Conservation (phyloP, 2,888 invertebrate species). For the Agapetus fuscipes region DNA sequence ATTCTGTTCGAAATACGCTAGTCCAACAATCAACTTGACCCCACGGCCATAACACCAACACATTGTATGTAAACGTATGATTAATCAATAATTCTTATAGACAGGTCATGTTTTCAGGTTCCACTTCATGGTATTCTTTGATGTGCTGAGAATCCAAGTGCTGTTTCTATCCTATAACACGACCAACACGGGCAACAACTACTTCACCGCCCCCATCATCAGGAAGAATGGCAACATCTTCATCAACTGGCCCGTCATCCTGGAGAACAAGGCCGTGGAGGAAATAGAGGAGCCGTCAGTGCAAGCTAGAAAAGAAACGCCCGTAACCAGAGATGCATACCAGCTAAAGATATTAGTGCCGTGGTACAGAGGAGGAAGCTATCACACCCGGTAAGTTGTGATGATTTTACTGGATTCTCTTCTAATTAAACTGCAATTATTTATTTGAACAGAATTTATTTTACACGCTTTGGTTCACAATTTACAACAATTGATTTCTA, state of each 20-base stretch:
- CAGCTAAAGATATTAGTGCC: slow-evolving; percentile 72
- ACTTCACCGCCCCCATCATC: slow-evolving; percentile 39
- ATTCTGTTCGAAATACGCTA: too few species aligned
- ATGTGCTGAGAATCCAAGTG: slow-evolving; percentile 56
- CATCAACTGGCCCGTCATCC: slow-evolving; percentile 55
- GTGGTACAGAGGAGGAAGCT: slow-evolving; percentile 57
- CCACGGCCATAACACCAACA: too few species aligned
- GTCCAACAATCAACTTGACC: too few species aligned
- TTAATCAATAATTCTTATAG: too few species aligned
- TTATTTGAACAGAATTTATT: too few species aligned
- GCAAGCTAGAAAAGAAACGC: slow-evolving; percentile 39
- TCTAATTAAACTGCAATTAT: too few species aligned
- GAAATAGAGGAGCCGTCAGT: slow-evolving; percentile 33
- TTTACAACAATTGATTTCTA: too few species aligned
- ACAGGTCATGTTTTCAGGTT: slow-evolving; percentile 44
- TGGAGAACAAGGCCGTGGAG: slow-evolving; percentile 35
- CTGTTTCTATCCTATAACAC: slow-evolving; percentile 51
- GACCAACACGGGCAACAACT: slow-evolving; percentile 43
- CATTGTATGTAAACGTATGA: too few species aligned
- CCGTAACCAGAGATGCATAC: slow-evolving; percentile 52
- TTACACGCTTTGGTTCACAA: too few species aligned
- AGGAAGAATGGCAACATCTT: slow-evolving; percentile 27
- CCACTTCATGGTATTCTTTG: slow-evolving; percentile 65
- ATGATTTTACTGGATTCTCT: too few species aligned
- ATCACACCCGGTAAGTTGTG: slow-evolving; percentile 35